Evolutionary conservation across 2,888 invertebrate genomes (phyloP).

Genomic region (Pandemis corylana): DNA sequence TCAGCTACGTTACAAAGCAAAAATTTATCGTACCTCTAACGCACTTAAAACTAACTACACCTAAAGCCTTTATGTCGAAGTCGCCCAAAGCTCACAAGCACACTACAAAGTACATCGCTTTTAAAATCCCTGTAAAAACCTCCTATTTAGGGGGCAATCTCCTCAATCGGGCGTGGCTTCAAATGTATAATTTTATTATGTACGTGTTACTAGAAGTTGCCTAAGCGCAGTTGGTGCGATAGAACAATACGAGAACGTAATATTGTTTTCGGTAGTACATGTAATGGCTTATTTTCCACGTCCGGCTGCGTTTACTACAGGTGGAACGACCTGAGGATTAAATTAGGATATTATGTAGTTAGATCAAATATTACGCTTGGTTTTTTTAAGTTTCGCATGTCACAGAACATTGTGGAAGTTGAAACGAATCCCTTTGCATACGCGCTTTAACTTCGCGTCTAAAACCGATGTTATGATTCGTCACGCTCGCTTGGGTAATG

Average conservation of each 20-base stretch:
- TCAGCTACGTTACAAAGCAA: neutral
- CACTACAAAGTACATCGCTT: too few relatives aligned
- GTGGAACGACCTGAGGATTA: constrained; percentile 47
- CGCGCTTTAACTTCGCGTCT: neutral
- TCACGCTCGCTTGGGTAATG: neutral
- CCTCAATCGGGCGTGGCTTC: neutral
- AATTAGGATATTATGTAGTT: constrained; percentile 24
- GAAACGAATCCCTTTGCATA: neutral
- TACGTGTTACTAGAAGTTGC: constrained; percentile 1
- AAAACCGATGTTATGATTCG: neutral
- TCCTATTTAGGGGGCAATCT: too few relatives aligned
- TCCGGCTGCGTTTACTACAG: constrained; percentile 42
- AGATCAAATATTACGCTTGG: constrained; percentile 5
- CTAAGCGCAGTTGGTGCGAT: constrained; percentile 19
- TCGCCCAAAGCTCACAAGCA: too few relatives aligned
- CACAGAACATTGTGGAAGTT: neutral
- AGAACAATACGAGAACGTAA: constrained; percentile 40
- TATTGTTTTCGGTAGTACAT: constrained; percentile 44
- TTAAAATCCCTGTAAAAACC: too few relatives aligned
- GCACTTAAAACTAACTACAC: too few relatives aligned
- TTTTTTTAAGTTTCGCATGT: neutral
- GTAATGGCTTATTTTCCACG: constrained; percentile 46
- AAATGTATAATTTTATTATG: neutral
- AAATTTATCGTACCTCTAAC: neutral
- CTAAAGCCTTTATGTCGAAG: too few relatives aligned